Conservation (phyloP, 2,888 invertebrate genomes). For the Nomada fabriciana region DNA sequence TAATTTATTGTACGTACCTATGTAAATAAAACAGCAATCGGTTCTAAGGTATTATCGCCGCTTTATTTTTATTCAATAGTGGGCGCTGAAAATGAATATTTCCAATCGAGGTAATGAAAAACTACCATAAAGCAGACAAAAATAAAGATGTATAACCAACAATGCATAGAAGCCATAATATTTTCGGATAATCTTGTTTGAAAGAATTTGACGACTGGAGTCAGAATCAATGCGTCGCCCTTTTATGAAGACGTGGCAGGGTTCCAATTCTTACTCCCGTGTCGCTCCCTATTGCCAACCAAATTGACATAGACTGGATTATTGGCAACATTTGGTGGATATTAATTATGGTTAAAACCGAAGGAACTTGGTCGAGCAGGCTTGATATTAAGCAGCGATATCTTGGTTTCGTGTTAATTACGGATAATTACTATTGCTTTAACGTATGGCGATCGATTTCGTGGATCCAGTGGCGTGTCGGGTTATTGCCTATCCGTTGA, state of each 20-base stretch:
- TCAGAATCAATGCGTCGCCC: slow-evolving; percentile 5
- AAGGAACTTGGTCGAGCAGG: slow-evolving; percentile 8
- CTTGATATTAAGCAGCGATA: slow-evolving; percentile 6
- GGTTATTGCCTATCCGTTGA: too few relatives aligned
- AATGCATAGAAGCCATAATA: not conserved
- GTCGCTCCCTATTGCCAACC: slow-evolving; percentile 14
- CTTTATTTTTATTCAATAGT: too few relatives aligned
- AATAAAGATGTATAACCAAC: too few relatives aligned
- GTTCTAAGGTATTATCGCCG: too few relatives aligned
- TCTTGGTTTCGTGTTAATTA: slow-evolving; percentile 2
- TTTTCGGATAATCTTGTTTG: not conserved
- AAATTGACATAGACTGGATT: not conserved
- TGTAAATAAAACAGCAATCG: too few relatives aligned
- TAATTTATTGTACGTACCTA: too few relatives aligned
- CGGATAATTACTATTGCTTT: not conserved
- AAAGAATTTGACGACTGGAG: not conserved
- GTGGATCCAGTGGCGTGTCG: too few relatives aligned
- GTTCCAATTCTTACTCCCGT: slow-evolving; percentile 30
- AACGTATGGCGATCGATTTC: not conserved
- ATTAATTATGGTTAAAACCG: slow-evolving; percentile 37
- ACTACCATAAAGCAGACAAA: too few relatives aligned
- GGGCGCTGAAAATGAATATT: too few relatives aligned
- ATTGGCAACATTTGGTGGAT: slow-evolving; percentile 17
- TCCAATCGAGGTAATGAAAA: too few relatives aligned
- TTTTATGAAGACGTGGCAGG: slow-evolving; percentile 22